Conservation (phyloP, 2,113 vertebrate genomes). For the Oxyruncus cristatus region DNA sequence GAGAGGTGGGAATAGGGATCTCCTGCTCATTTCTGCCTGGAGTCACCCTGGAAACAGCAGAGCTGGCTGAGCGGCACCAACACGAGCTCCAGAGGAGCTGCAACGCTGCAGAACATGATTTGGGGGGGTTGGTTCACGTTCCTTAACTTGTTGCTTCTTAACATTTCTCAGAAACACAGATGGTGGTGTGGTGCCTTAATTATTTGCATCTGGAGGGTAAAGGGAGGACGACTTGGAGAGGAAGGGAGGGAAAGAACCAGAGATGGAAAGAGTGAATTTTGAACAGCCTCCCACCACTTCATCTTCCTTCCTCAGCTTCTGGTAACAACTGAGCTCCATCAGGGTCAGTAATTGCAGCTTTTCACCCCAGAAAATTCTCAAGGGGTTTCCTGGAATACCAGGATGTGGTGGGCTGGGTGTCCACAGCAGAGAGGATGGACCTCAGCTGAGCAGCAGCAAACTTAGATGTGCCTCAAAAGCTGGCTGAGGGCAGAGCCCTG, state of each 20-base stretch:
- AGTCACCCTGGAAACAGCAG: neutral
- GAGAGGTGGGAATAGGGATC: neutral
- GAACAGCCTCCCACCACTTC: neutral
- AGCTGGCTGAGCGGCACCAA: neutral
- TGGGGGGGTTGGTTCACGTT: neutral
- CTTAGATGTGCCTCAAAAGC: neutral
- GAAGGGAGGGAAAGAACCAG: neutral
- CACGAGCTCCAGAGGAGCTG: neutral
- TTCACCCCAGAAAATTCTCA: neutral
- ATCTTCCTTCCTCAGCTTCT: neutral
- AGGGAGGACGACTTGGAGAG: neutral
- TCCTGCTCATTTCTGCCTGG: neutral
- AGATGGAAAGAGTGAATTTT: constrained; percentile 7
- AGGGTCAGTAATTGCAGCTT: neutral
- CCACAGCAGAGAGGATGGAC: neutral
- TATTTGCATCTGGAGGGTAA: neutral
- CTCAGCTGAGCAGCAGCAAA: neutral
- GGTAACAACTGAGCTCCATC: neutral
- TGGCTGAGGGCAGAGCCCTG: neutral
- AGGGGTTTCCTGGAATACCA: neutral
- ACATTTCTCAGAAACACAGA: neutral
- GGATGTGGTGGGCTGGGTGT: neutral
- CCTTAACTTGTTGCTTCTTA: neutral
- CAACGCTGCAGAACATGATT: neutral
- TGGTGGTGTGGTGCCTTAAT: neutral